A percentile compares a stretch with the other conserved stretches of the same genome.
Evolutionary conservation across 2,888 invertebrate genomes (phyloP).

Genomic region (Brenthis daphne): DNA sequence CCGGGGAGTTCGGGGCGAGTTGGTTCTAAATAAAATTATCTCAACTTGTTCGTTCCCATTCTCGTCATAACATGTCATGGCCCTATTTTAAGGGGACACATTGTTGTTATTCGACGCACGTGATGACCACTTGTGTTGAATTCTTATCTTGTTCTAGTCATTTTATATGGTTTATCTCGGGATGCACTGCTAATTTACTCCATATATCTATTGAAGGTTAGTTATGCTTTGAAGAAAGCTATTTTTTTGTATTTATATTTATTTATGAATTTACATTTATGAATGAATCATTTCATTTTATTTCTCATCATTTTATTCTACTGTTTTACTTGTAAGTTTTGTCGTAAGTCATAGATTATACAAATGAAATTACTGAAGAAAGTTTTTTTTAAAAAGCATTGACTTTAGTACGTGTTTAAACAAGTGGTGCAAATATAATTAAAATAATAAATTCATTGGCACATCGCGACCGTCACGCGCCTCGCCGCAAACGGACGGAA

Average conservation of each 20-base stretch:
- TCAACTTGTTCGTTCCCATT: slow-evolving; percentile 55
- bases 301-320: no score
- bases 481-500: slow-evolving; percentile 46
- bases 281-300: no score
- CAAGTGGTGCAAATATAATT: slow-evolving; percentile 29
- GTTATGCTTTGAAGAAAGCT: no score
- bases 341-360: background rate
- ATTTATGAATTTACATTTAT: no score
- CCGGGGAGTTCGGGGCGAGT: slow-evolving; percentile 44
- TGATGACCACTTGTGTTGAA: slow-evolving; percentile 57
- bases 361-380: background rate
- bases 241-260: no score
- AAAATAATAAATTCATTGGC: slow-evolving; percentile 35
- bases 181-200: slow-evolving; percentile 19
- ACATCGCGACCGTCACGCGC: slow-evolving; percentile 44
- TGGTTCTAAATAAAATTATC: slow-evolving; percentile 67
- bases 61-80: slow-evolving; percentile 37
- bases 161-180: slow-evolving; percentile 19
- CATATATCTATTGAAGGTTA: background rate
- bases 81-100: slow-evolving; percentile 11
- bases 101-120: slow-evolving; percentile 28
- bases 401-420: slow-evolving; percentile 8
- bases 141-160: slow-evolving; percentile 38
- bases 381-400: background rate
- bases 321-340: background rate